Percentiles rank a stretch among this genome's conserved stretches.
phyloP scores from a whole-genome alignment of 2,888 invertebrate species.

The Oligia strigilis region DNA sequence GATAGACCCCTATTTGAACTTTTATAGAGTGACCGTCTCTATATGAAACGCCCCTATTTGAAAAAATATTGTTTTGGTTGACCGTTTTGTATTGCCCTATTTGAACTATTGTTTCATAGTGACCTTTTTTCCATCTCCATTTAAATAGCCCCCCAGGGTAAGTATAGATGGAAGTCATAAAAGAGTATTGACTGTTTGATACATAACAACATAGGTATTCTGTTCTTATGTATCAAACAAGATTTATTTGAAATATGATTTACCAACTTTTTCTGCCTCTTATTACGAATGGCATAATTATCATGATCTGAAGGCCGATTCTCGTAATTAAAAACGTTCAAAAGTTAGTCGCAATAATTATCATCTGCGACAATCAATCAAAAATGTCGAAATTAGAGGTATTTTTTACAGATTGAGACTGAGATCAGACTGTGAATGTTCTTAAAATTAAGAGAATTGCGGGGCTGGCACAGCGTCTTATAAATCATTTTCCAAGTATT shows the following conservation, averaged over 20 bases:
- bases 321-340: background rate
- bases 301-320: background rate
- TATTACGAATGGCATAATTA: background rate
- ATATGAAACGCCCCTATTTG: constrained; percentile 2
- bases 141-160: background rate
- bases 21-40: background rate
- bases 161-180: background rate
- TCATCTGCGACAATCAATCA: too few species aligned
- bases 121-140: background rate
- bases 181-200: background rate
- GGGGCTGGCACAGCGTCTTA: background rate
- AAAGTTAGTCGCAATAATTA: too few species aligned
- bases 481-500: background rate
- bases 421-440: background rate
- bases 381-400: background rate
- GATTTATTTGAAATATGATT: background rate
- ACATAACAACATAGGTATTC: too few species aligned
- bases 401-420: background rate
- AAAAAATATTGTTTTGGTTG: background rate
- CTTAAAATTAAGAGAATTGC: background rate
- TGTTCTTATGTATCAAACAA: background rate
- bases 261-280: background rate
- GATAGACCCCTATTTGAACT: background rate
- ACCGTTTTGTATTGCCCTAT: background rate
- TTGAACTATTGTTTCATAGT: background rate